Conservation (phyloP, 2,888 invertebrate species). For the Drosophila testacea region DNA sequence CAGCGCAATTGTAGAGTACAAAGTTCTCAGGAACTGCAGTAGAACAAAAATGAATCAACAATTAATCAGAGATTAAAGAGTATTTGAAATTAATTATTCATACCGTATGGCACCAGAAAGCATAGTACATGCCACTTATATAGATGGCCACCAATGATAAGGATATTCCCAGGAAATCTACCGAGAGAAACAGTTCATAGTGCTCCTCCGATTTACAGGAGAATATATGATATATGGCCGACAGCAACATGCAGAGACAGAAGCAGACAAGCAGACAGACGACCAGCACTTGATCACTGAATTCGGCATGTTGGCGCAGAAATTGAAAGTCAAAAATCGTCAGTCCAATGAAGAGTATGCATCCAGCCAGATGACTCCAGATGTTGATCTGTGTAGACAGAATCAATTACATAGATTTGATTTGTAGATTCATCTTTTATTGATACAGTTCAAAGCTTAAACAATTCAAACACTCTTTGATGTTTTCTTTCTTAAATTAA, state of each 20-base stretch:
- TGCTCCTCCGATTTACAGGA: conserved; percentile 95
- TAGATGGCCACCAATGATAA: conserved; percentile 97
- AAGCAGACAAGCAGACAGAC: conserved; percentile 94
- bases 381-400: conserved; percentile 89
- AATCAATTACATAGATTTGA: not conserved
- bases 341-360: conserved; percentile 92
- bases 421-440: not conserved
- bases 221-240: conserved; percentile 97
- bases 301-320: conserved; percentile 91
- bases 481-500: too few relatives aligned
- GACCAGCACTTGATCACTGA: conserved; percentile 94
- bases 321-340: conserved; percentile 94
- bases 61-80: not conserved
- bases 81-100: not conserved
- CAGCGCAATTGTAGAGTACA: conserved; percentile 93
- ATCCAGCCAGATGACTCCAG: conserved; percentile 97
- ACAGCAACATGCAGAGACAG: conserved; percentile 96
- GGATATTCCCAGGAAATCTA: conserved; percentile 97
- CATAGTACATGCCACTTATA: conserved; percentile 97
- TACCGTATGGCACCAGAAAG: conserved; percentile 97
- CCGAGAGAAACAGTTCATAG: conserved; percentile 93
- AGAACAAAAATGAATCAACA: not conserved
- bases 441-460: not conserved
- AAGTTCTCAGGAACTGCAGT: conserved; percentile 90
- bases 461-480: not conserved